These are phyloP conservation scores for Camponotus fellah DNA, from an alignment of 2,888 invertebrate species.

Conservation along the genomic window DNA sequence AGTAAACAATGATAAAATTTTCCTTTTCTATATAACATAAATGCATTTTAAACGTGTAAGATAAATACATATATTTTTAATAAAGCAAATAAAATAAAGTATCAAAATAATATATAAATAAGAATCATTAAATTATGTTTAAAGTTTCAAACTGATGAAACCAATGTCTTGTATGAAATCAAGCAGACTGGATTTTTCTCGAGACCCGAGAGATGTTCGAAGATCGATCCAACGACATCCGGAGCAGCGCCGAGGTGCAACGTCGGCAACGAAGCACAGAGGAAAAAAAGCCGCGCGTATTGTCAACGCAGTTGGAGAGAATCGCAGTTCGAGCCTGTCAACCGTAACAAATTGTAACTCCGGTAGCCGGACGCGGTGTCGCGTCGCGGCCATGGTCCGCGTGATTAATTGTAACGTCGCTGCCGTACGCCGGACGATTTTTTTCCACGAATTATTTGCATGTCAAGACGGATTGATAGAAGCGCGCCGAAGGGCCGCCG, in stretches of 20 bases:
- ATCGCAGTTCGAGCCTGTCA: conserved; percentile 78
- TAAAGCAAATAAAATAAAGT: not conserved
- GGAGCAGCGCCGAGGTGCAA: not conserved
- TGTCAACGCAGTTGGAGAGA: conserved; percentile 70
- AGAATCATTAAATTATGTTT: not conserved
- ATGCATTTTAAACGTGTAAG: not conserved
- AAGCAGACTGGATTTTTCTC: conserved; percentile 4
- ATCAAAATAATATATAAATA: not conserved
- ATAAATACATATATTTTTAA: not conserved
- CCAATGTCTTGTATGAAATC: not conserved
- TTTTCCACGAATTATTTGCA: conserved; percentile 82
- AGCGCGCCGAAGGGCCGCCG: conserved; percentile 59
- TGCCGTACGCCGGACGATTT: conserved; percentile 75
- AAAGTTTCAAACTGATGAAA: not conserved
- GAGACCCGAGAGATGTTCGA: not conserved
- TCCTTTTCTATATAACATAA: conserved; percentile 2
- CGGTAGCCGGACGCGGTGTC: conserved; percentile 79
- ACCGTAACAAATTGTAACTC: conserved; percentile 85
- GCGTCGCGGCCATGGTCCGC: conserved; percentile 76
- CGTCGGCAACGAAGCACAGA: conserved; percentile 45
- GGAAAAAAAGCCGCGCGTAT: conserved; percentile 68
- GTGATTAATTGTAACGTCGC: conserved; percentile 84
- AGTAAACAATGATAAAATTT: conserved; percentile 34
- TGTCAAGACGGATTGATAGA: conserved; percentile 82
- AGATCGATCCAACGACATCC: conserved; percentile 31